phyloP scores from a whole-genome alignment of 2,888 invertebrate species.

The Amorpha juglandis region DNA sequence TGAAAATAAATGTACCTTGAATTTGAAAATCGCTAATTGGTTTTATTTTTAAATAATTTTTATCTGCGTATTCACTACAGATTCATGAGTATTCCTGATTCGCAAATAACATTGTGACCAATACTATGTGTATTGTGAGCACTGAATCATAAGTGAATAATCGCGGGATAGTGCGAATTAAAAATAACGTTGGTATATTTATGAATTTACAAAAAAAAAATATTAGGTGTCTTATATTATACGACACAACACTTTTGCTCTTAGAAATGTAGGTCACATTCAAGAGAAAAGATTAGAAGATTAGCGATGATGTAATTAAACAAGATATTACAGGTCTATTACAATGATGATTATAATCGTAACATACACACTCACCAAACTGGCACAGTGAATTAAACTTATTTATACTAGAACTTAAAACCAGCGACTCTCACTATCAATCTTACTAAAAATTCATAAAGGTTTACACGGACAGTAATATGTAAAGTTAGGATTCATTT shows the following conservation, averaged over 20 bases:
- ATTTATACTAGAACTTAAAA: constrained; percentile 14
- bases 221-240: neutral
- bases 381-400: constrained; percentile 25
- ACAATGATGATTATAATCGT: constrained; percentile 24
- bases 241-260: neutral
- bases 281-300: constrained; percentile 13
- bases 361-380: constrained; percentile 23
- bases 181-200: constrained; percentile 31
- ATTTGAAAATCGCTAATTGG: too few species aligned
- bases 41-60: neutral
- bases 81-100: constrained; percentile 8
- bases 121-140: neutral
- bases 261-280: constrained; percentile 17
- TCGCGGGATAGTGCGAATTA: constrained; percentile 34
- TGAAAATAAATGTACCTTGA: neutral
- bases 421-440: constrained; percentile 4
- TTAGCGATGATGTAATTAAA: constrained; percentile 25
- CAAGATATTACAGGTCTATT: constrained; percentile 23
- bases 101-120: constrained; percentile 9
- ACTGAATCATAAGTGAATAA: constrained; percentile 23
- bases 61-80: neutral
- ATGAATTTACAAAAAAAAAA: neutral
- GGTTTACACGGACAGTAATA: neutral
- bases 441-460: too few species aligned
- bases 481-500: neutral